phyloP scores from a whole-genome alignment of 1,140 invertebrate genomes.

The Cydia splendana region DNA sequence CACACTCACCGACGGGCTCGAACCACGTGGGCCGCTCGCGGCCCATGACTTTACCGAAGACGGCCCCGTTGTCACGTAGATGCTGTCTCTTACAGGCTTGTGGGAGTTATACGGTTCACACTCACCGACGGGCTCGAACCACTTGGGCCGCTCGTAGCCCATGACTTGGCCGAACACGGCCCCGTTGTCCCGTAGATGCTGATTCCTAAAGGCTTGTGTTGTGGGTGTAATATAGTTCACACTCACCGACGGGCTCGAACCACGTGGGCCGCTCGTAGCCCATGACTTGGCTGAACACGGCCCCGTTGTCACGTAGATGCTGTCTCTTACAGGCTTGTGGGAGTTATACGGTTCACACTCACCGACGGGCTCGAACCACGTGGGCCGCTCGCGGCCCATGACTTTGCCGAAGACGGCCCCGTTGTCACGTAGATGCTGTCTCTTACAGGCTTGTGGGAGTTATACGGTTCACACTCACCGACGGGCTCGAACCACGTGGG shows the following conservation, averaged over 20 bases:
- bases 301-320: slow-evolving; percentile 95
- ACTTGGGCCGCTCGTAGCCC: slow-evolving; percentile 98
- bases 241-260: slow-evolving; percentile 87
- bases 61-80: not conserved
- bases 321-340: too few relatives aligned
- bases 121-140: slow-evolving; percentile 88
- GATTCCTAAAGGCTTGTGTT: not conserved
- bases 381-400: slow-evolving; percentile 98
- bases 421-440: slow-evolving; percentile 92
- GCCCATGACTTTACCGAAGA: slow-evolving; percentile 92
- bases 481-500: too few relatives aligned
- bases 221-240: not conserved
- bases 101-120: not conserved
- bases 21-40: slow-evolving; percentile 98
- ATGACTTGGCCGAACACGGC: too few relatives aligned
- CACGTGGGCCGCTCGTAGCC: slow-evolving; percentile 98
- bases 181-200: slow-evolving; percentile 88
- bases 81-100: not conserved
- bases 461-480: too few relatives aligned
- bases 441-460: too few relatives aligned
- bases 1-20: slow-evolving; percentile 63
- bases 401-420: slow-evolving; percentile 99
- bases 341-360: slow-evolving; percentile 39
- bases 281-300: slow-evolving; percentile 99
- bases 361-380: slow-evolving; percentile 91